Percentiles rank a stretch among this genome's conserved stretches.
phyloP scores from a whole-genome alignment of 2,888 invertebrate genomes.

The Meghimatium bilineatum region DNA sequence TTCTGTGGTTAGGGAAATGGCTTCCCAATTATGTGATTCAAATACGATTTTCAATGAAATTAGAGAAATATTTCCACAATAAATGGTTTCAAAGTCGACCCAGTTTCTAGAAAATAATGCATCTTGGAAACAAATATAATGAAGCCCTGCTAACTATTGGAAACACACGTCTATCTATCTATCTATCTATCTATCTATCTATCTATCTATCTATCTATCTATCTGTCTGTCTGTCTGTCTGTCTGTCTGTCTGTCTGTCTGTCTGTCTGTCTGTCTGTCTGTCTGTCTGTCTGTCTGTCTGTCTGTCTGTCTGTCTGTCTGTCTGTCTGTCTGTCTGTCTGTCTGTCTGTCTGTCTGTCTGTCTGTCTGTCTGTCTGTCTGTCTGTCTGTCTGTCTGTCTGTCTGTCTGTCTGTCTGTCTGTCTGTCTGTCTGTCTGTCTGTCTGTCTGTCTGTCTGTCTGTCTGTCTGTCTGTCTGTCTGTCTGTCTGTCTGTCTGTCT shows the following conservation, averaged over 20 bases:
- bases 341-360: slow-evolving; percentile 32
- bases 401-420: slow-evolving; percentile 17
- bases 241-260: background rate
- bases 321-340: slow-evolving; percentile 7
- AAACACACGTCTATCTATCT: too few species aligned
- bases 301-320: background rate
- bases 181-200: background rate
- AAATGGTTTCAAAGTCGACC: too few species aligned
- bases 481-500: background rate
- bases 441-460: slow-evolving; percentile 4
- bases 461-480: background rate
- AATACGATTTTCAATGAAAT: too few species aligned
- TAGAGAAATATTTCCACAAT: too few species aligned
- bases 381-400: slow-evolving; percentile 13
- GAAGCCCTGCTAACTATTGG: too few species aligned
- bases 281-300: background rate
- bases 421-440: slow-evolving; percentile 3
- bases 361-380: slow-evolving; percentile 25
- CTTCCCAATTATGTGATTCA: too few species aligned
- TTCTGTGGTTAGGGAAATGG: too few species aligned
- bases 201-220: slow-evolving; percentile 1
- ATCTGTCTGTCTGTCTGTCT: background rate
- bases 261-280: slow-evolving; percentile 5
- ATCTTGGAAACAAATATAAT: too few species aligned
- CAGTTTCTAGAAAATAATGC: too few species aligned